These are phyloP conservation scores for Pterostichus niger DNA, from an alignment of 2,888 invertebrate genomes.

Conservation along the genomic window DNA sequence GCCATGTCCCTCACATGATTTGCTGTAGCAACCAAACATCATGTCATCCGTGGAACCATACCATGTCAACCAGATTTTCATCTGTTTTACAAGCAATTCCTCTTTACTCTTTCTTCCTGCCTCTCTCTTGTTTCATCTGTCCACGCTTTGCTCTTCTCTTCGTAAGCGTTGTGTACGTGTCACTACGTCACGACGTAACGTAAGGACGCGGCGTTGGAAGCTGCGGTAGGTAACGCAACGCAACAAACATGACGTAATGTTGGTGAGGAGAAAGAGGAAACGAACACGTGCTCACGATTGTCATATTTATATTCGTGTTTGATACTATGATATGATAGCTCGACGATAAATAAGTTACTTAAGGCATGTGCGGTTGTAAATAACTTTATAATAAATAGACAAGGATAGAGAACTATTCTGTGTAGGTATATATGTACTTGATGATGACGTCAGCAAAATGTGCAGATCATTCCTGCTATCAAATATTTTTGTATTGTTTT, in stretches of 20 bases:
- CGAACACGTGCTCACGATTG: constrained; percentile 19
- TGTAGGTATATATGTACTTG: not conserved
- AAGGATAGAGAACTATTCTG: no score
- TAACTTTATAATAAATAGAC: no score
- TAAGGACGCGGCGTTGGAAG: not conserved
- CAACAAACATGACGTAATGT: constrained; percentile 1
- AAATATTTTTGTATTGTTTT: no score
- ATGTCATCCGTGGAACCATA: not conserved
- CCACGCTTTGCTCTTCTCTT: no score
- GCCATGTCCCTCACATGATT: no score
- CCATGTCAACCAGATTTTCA: constrained; percentile 3
- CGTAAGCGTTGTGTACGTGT: constrained; percentile 6
- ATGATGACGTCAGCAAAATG: no score
- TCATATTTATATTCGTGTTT: constrained; percentile 25
- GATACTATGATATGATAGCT: not conserved
- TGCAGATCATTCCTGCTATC: no score
- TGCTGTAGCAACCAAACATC: no score
- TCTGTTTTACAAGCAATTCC: constrained; percentile 8
- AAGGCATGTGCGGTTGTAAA: not conserved
- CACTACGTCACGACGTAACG: not conserved
- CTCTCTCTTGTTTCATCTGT: no score
- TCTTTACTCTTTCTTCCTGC: constrained; percentile 10
- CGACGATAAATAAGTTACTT: constrained; percentile 4
- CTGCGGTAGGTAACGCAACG: constrained; percentile 22
- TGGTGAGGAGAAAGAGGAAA: not conserved